Evolutionary conservation across 2,113 vertebrate genomes (phyloP).

Genomic region (Maylandia zebra): DNA sequence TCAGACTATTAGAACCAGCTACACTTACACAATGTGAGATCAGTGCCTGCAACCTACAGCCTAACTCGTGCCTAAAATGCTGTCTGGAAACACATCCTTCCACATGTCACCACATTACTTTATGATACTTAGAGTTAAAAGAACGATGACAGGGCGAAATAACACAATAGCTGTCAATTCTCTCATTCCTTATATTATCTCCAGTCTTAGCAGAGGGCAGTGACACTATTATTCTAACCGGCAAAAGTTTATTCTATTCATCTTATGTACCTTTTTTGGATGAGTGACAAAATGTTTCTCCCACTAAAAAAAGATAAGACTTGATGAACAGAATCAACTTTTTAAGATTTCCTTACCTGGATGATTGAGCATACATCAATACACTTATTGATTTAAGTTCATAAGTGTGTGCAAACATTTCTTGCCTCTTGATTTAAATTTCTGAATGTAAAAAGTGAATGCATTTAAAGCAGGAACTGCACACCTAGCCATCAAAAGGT

Average conservation of each 20-base stretch:
- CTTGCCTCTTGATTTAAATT: not conserved
- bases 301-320: not conserved
- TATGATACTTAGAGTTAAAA: not conserved
- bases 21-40: not conserved
- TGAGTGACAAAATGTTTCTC: not conserved
- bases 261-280: not conserved
- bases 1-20: not conserved
- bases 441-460: not conserved
- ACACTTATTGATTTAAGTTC: not conserved
- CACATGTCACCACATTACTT: not conserved
- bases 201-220: not conserved
- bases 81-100: not conserved
- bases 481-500: not conserved
- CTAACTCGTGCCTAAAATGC: not conserved
- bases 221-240: not conserved
- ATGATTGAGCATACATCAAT: not conserved
- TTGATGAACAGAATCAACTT: not conserved
- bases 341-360: not conserved
- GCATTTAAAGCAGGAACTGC: not conserved
- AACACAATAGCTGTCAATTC: not conserved
- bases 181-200: not conserved
- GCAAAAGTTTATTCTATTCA: not conserved
- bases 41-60: not conserved
- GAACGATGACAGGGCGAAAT: not conserved
- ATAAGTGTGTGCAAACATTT: not conserved